These are phyloP conservation scores for Dromius quadrimaculatus DNA, from an alignment of 2,888 invertebrate genomes.

Conservation along the genomic window DNA sequence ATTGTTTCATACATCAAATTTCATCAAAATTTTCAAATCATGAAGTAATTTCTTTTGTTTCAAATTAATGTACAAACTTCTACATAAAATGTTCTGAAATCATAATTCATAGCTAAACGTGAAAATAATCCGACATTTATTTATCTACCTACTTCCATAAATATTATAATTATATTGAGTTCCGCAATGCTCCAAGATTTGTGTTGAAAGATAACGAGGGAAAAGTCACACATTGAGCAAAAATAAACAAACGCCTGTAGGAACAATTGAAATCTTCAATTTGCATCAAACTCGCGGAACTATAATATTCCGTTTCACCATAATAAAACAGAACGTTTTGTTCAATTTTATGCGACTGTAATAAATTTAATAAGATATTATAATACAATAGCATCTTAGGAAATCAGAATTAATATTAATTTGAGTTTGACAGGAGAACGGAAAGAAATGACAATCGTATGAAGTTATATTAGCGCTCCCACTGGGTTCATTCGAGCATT, in stretches of 20 bases:
- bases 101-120: too few species aligned
- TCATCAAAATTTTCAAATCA: too few species aligned
- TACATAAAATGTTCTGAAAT: too few species aligned
- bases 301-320: conserved; percentile 3
- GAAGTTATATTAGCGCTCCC: background rate
- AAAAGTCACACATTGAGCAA: conserved; percentile 5
- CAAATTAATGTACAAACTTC: too few species aligned
- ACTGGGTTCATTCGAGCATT: too few species aligned
- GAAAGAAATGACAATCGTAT: conserved; percentile 10
- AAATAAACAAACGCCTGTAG: conserved; percentile 1
- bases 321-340: background rate
- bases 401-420: conserved; percentile 2
- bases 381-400: conserved; percentile 3
- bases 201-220: background rate
- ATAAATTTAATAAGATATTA: conserved; percentile 9
- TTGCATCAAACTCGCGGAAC: conserved; percentile 7
- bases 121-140: background rate
- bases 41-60: too few species aligned
- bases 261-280: conserved; percentile 8
- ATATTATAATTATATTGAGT: conserved; percentile 9
- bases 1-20: too few species aligned
- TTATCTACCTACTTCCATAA: background rate
- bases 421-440: background rate
- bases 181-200: conserved; percentile 9
- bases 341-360: background rate